Base-by-base conservation (phyloP, 2,888 invertebrate genomes). In the Drosophila birchii region DNA sequence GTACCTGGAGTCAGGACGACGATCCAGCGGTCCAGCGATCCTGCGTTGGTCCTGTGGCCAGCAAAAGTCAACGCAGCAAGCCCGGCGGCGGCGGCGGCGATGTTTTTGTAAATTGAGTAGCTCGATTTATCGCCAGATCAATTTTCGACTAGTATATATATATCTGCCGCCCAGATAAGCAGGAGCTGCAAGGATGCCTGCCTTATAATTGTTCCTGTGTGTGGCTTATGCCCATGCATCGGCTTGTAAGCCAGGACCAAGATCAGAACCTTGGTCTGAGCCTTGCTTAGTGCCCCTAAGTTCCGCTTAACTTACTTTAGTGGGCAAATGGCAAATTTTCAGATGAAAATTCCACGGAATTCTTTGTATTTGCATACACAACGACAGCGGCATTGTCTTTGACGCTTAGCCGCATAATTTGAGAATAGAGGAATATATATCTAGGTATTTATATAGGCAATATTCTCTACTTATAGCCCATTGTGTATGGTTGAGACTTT, bases 241-340 rank as follows among this genome's bases (percentile, higher is more conserved):
- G 68, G 55, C 60, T 44, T 57, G 70, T 81, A 75, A 80, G 80
- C 72, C 72, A 56, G 43, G 29, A 51, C 51, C 34, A 20, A 16
- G 51, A 20, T 32, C 32, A 49, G 63, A 53, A 44, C 53, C 66
- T 57, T 57, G 55, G 57, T 51, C 58, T 78, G 62, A 61, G 41
- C 71, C 59, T 55, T 47, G 29, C 68, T 68, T 68, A 68, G 68
- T 68, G 34, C 39, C 41, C 68, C 32, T 68, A 68, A 68, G 72
- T 67, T 34, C 77, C 79, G 86, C 82, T 88, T 90, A 90, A 86
- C 84, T 83, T 90, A 84, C 84, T 86, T 90, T 89, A 83, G 88
- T 88, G 81, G 89, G 89, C 88, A 80, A 86, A 79, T 83, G 83
- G 70, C 76, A 76, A 60, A 68, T 78, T 83, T 88, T 83, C 79